Conservation (phyloP, 2,797 vertebrate genomes). For the Silurus aristotelis region DNA sequence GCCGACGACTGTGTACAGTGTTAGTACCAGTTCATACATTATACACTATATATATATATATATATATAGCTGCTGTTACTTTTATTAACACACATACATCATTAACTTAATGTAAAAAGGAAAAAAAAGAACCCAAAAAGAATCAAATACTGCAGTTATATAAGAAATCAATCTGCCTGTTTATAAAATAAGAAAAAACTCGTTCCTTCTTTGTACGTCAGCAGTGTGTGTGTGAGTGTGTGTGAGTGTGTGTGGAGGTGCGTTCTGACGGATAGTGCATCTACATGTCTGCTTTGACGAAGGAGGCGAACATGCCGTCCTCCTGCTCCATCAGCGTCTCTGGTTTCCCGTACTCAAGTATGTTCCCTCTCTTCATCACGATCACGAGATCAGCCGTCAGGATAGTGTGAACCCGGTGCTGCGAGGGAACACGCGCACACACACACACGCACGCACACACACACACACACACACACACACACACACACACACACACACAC, state of each 20-base stretch:
- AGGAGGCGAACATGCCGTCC: conserved; percentile 91
- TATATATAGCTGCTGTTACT: conserved; percentile 54
- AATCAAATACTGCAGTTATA: conserved; percentile 53
- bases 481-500: too few species aligned
- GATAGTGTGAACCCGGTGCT: conserved; percentile 98
- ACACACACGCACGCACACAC: conserved; percentile 11
- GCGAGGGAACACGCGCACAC: conserved; percentile 43
- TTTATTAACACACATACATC: conserved; percentile 29
- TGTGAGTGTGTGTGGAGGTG: not conserved
- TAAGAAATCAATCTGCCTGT: conserved; percentile 40
- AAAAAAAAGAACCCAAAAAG: conserved; percentile 41
- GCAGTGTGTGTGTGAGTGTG: conserved; percentile 4
- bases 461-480: not conserved
- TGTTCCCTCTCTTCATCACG: conserved; percentile 95
- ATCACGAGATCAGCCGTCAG: conserved; percentile 94
- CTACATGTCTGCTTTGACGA: conserved; percentile 95
- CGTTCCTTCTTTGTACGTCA: not conserved
- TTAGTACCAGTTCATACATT: conserved; percentile 60
- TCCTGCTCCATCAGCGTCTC: conserved; percentile 88
- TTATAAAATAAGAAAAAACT: conserved; percentile 16
- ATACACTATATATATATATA: not conserved
- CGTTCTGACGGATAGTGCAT: conserved; percentile 37
- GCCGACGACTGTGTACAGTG: conserved; percentile 69
- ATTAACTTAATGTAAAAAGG: conserved; percentile 38
- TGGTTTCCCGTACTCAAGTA: conserved; percentile 91